Conservation (phyloP, 2,888 invertebrate genomes). For the Sinelater perroti region DNA sequence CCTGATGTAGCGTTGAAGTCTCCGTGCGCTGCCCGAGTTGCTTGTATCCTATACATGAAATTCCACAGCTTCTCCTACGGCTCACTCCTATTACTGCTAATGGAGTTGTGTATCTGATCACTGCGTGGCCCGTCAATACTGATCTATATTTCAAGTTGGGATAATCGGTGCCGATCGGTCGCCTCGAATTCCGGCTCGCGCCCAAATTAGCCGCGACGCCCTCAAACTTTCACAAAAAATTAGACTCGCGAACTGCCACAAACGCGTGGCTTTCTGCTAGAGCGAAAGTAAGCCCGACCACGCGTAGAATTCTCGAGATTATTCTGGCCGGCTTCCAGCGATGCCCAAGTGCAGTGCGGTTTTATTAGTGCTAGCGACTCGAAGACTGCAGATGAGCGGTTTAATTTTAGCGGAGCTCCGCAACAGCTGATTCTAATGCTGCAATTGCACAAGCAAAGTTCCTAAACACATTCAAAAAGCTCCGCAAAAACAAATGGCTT, state of each 20-base stretch:
- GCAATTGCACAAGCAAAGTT: too few relatives aligned
- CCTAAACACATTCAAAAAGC: too few relatives aligned
- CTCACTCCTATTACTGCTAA: not conserved
- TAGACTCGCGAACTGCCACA: not conserved
- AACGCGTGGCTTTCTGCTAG: not conserved
- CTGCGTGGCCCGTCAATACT: not conserved
- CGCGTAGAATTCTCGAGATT: slow-evolving; percentile 9
- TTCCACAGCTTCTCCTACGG: not conserved
- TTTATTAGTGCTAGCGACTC: too few relatives aligned
- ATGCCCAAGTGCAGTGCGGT: too few relatives aligned
- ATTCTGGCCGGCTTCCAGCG: slow-evolving; percentile 3
- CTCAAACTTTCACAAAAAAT: not conserved
- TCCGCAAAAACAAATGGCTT: too few relatives aligned
- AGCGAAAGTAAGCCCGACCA: not conserved
- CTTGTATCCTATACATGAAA: not conserved
- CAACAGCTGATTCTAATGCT: too few relatives aligned
- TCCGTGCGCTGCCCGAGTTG: not conserved
- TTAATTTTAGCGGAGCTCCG: too few relatives aligned
- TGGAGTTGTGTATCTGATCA: not conserved
- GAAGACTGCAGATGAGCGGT: too few relatives aligned
- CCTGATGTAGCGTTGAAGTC: not conserved
- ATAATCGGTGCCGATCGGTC: not conserved
- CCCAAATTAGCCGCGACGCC: not conserved
- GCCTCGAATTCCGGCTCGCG: not conserved
- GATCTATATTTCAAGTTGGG: not conserved